Evolutionary conservation across 30 jellyfish, hydroid and myxozoan genomes (phyloP), one percentile per base, ranked within the genome.

Genomic region (Turritopsis dohrnii): DNA sequence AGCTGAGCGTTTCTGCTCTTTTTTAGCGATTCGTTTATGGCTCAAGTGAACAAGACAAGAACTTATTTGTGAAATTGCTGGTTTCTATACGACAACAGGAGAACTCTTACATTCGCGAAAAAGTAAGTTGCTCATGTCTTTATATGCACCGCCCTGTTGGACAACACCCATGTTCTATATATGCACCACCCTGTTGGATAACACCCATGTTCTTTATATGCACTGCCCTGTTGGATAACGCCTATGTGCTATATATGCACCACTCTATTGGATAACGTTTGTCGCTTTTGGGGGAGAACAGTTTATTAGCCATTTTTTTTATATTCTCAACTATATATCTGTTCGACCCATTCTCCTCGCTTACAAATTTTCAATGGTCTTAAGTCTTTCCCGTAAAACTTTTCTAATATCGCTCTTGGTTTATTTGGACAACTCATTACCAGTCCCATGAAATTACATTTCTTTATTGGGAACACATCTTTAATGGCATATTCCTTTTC

Each of bases 401-500:
- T 71, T 1, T 52, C 66, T 72, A 94, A 85, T 21, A 85, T 53
- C 31, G 29, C 76, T 24, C 26, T 71, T 17, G 99, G 99, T 27
- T 79, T 82, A 60, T 89, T 89, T 7, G 97, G 96, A 71, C 97
- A 92, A 41, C 24, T 53, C 21, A 94, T 84, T 72, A 87, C 87
- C 71, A 53, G 31, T 1, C 72, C 80, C 95, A 92, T 84, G 23
- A 92, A 74, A 30, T 41, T 84, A 76, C 99, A 94, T 66, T 75
- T 83, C 23, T 83, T 85, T 27, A 94, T 77, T 27, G 99, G 99
- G 82, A 88, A 94, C 16, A 94, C 82, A 76, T 94, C 99, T n/a
- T 76, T 77, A 30, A 41, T 29, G 13, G 85, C 53, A 66, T 81
- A 89, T 52, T 23, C 30, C 17, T 87, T 89, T 41, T 95, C 96